These are phyloP conservation scores for Sus scrofa DNA, from an alignment of 2,113 vertebrate species.

Conservation along the genomic window DNA sequence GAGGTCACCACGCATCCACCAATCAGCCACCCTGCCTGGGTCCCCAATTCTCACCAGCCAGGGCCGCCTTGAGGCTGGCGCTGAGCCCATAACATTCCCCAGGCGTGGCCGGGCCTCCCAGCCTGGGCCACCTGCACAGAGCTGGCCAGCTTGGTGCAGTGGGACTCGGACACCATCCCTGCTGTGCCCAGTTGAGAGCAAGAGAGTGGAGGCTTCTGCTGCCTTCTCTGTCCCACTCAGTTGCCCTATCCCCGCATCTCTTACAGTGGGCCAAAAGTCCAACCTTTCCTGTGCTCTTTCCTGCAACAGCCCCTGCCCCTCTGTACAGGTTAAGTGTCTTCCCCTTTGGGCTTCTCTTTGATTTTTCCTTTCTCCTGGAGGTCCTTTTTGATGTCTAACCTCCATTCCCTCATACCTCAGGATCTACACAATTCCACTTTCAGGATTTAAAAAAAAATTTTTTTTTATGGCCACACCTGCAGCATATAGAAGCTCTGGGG, in stretches of 20 bases:
- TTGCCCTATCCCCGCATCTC: not conserved
- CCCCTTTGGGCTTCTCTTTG: not conserved
- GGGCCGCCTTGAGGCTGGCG: not conserved
- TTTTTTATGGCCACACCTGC: too few species aligned
- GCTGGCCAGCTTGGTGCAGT: not conserved
- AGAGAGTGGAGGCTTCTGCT: not conserved
- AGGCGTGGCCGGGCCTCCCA: not conserved
- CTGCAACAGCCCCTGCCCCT: not conserved
- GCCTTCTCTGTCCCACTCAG: not conserved
- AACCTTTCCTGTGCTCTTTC: not conserved
- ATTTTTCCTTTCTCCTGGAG: not conserved
- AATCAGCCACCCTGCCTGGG: not conserved
- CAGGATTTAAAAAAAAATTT: not conserved
- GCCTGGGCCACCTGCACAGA: not conserved
- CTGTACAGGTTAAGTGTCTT: not conserved
- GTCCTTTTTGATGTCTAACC: slow-evolving; percentile 18
- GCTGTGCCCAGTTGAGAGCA: too few species aligned
- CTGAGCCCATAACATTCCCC: not conserved
- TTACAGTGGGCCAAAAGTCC: not conserved
- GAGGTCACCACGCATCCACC: not conserved
- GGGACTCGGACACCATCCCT: not conserved
- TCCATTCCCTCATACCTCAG: not conserved
- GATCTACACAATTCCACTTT: not conserved
- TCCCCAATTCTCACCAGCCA: not conserved
- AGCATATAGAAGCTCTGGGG: too few species aligned